Percentiles rank a stretch among this genome's conserved stretches.
These are phyloP conservation scores for Drosophila basisetae DNA, from an alignment of 2,888 invertebrate species.

Conservation along the genomic window DNA sequence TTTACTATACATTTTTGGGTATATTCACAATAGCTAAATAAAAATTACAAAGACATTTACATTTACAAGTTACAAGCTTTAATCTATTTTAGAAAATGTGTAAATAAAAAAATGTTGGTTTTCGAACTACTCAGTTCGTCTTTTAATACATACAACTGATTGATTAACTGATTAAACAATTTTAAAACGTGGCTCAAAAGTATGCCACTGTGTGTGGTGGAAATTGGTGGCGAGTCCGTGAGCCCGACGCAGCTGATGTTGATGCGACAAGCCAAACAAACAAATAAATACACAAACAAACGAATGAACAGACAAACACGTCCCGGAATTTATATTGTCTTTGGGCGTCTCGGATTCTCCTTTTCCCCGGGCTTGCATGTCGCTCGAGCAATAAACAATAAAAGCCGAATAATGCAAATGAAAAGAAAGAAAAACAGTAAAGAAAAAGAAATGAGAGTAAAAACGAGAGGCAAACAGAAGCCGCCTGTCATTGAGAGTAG, in stretches of 20 bases:
- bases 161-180: not conserved
- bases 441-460: constrained; percentile 20
- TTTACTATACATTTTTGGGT: not conserved
- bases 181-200: not conserved
- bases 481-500: constrained; percentile 28
- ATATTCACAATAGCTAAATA: not conserved
- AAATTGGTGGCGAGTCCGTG: constrained; percentile 17
- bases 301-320: constrained; percentile 33
- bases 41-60: not conserved
- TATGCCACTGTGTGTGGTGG: not conserved
- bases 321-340: constrained; percentile 27
- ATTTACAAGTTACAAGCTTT: not conserved
- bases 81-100: not conserved
- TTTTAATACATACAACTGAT: not conserved
- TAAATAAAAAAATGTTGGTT: not conserved
- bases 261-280: constrained; percentile 35
- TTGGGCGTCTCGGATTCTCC: not conserved
- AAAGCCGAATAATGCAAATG: constrained; percentile 51
- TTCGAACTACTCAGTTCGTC: fast-evolving
- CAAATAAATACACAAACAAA: constrained; percentile 31
- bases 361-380: constrained; percentile 2
- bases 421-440: constrained; percentile 27
- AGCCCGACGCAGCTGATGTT: constrained; percentile 22
- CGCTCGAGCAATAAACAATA: constrained; percentile 58
- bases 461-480: constrained; percentile 11